Percentiles rank a stretch among this genome's conserved stretches.
Evolutionary conservation across 2,888 invertebrate species (phyloP).

Genomic region (Caprella mutica): DNA sequence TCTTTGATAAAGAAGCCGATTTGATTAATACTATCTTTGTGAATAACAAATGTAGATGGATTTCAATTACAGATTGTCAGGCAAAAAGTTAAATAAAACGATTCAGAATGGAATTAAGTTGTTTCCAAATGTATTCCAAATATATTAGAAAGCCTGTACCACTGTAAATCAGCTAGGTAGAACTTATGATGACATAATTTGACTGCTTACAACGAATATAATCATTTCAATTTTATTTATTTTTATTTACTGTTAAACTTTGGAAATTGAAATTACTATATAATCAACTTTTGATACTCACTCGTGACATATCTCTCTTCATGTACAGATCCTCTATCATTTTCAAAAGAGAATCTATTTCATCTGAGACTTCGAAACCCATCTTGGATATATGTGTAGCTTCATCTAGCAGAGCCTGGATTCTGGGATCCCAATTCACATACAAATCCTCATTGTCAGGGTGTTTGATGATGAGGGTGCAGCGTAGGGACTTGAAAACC

Average conservation of each 20-base stretch:
- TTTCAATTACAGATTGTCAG: no score
- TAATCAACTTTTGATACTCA: background rate
- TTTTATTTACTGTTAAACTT: background rate
- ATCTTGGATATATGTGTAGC: slow-evolving; percentile 40
- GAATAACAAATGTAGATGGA: no score
- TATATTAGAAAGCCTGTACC: no score
- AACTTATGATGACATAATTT: no score
- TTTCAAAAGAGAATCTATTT: slow-evolving; percentile 33
- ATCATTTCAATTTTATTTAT: no score
- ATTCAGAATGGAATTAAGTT: no score
- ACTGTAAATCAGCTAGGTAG: no score
- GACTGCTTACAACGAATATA: no score
- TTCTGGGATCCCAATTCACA: slow-evolving; percentile 55
- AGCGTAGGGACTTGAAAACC: slow-evolving; percentile 27
- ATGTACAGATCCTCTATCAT: slow-evolving; percentile 25
- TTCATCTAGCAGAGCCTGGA: slow-evolving; percentile 52
- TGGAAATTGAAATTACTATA: background rate
- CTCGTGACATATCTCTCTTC: slow-evolving; percentile 29
- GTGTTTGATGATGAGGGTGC: slow-evolving; percentile 39
- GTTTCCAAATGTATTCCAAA: no score
- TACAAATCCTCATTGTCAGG: slow-evolving; percentile 38
- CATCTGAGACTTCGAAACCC: slow-evolving; percentile 35
- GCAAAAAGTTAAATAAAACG: no score
- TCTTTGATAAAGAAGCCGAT: no score
- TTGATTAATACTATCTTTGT: no score